phyloP scores from a whole-genome alignment of 2,797 vertebrate genomes.

The Melanitta fusca region DNA sequence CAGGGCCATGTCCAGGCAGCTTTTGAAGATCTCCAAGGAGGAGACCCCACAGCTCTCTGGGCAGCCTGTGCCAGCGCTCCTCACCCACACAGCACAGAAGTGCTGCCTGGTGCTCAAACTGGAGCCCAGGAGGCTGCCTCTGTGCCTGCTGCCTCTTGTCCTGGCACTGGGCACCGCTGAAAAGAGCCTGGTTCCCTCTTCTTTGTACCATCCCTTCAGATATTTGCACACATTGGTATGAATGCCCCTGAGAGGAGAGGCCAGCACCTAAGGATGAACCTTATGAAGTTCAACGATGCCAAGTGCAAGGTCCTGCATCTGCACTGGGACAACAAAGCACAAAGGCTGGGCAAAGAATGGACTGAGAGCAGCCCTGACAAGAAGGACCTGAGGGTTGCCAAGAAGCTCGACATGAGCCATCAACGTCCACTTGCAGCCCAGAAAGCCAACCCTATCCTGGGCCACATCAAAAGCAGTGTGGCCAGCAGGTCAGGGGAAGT shows the following conservation, averaged over 20 bases:
- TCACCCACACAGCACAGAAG: not conserved
- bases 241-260: not conserved
- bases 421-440: not conserved
- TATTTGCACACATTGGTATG: not conserved
- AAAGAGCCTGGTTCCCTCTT: not conserved
- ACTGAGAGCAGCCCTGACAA: not conserved
- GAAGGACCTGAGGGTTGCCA: not conserved
- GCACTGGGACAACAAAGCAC: not conserved
- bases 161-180: too few species aligned
- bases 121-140: too few species aligned
- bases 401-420: not conserved
- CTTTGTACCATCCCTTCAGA: not conserved
- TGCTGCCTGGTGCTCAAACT: not conserved
- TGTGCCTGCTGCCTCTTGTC: not conserved
- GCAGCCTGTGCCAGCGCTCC: not conserved
- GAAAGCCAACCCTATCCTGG: not conserved
- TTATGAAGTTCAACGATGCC: not conserved
- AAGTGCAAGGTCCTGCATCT: not conserved
- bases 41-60: not conserved
- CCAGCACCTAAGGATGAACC: not conserved
- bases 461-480: not conserved
- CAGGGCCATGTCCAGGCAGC: too few species aligned
- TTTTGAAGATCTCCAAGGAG: not conserved
- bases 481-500: not conserved
- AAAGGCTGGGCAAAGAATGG: not conserved